These are phyloP conservation scores for Perognathus longimembris DNA, from an alignment of 2,113 vertebrate species.

Conservation along the genomic window DNA sequence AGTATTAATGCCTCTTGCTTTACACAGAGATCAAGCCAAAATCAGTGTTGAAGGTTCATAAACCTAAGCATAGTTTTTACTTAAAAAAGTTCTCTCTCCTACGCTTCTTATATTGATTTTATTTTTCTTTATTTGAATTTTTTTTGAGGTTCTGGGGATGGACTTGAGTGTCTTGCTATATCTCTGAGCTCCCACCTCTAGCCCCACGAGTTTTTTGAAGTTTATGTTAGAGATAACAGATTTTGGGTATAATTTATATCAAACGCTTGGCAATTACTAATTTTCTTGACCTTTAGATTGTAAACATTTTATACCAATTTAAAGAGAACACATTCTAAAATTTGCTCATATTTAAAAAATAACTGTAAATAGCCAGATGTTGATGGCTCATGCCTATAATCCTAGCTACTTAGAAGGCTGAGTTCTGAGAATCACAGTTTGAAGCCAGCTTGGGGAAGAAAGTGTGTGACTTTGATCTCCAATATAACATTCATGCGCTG, in stretches of 20 bases:
- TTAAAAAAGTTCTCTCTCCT: neutral
- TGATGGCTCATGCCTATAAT: too few species aligned
- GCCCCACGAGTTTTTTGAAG: neutral
- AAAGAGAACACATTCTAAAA: conserved; percentile 38
- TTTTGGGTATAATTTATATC: neutral
- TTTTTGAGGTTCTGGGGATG: too few species aligned
- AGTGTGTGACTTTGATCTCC: too few species aligned
- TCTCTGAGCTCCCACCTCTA: too few species aligned
- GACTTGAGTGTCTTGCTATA: too few species aligned
- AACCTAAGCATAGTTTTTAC: neutral
- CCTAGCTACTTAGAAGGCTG: too few species aligned
- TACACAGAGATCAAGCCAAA: conserved; percentile 5
- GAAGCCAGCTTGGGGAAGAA: too few species aligned
- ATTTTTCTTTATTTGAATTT: neutral
- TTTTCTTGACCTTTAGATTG: neutral
- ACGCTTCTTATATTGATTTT: neutral
- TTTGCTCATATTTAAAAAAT: neutral
- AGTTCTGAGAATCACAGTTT: too few species aligned
- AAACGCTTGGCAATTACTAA: neutral
- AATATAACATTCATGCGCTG: too few species aligned
- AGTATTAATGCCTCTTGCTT: neutral
- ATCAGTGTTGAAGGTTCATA: neutral
- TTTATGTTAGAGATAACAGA: neutral
- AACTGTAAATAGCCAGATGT: neutral
- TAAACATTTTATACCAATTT: neutral